Percentiles rank a stretch among this genome's conserved stretches.
phyloP scores from a whole-genome alignment of 2,888 invertebrate species.

The Standfussiana lucernea region DNA sequence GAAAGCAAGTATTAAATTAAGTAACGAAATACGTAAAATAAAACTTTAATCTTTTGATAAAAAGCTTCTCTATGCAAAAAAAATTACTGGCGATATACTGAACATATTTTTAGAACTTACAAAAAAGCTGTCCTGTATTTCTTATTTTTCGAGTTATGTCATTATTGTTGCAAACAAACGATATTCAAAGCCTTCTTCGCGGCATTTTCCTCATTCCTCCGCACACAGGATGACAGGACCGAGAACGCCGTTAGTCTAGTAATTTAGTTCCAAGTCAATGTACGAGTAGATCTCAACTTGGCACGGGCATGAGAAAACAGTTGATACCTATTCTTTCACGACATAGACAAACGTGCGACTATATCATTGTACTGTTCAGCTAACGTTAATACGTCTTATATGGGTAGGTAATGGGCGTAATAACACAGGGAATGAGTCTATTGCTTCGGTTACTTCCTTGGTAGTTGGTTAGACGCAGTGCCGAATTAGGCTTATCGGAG shows the following conservation, averaged over 20 bases:
- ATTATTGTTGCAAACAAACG: too few species aligned
- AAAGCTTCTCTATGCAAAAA: too few species aligned
- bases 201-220: neutral
- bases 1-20: too few species aligned
- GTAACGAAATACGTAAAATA: too few species aligned
- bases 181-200: too few species aligned
- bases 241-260: neutral
- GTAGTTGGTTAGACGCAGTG: neutral
- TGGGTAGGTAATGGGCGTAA: neutral
- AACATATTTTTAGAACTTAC: too few species aligned
- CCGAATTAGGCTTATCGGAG: neutral
- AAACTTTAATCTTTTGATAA: too few species aligned
- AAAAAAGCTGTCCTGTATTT: too few species aligned
- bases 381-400: constrained; percentile 1
- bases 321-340: constrained; percentile 19
- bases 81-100: too few species aligned
- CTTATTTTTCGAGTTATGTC: too few species aligned
- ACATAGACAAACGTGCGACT: constrained; percentile 19
- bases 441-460: neutral
- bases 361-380: constrained; percentile 1
- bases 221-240: neutral
- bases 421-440: neutral
- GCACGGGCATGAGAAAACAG: constrained; percentile 16
- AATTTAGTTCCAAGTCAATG: constrained; percentile 3
- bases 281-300: neutral